Evolutionary conservation across 2,888 invertebrate species (phyloP), one percentile per base, ranked within the genome.

Genomic region (Chrysolina oricalcia): DNA sequence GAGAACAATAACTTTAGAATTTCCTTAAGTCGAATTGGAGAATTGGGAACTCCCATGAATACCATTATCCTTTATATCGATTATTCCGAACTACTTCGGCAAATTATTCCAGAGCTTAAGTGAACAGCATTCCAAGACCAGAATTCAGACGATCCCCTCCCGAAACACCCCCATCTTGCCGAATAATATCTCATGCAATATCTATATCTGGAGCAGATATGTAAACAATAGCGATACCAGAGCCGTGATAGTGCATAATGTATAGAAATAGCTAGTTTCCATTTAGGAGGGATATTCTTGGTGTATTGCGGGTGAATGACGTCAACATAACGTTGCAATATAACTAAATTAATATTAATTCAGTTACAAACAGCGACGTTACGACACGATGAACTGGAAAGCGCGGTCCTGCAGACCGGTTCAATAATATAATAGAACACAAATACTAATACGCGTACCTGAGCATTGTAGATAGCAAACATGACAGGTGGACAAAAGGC

Each of bases 271-370:
- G 77, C 75, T 77, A 43, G 79, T 77, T 80, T 78, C 79, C 77
- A 81, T 81, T 80, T 78, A 76, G 78, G 72, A 69, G 65, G 78
- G 70, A 76, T 77, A 79, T 80, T 78, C 80, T 81, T 80, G 75
- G 59, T 73, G 70, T 68, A 72, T 69, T 72, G 72, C 67, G 11
- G 40, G 64, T 72, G 64, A 69, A 72, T 62, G 50, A 50, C 65
- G 75, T 23, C 53, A 53, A 77, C 80, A 79, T 76, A 76, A 75
- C 74, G 74, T 78, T 71, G 80, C 78, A 81, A 79, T 82, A 80
- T 81, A 82, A 81, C 82, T 78, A 81, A 83, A 83, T 83, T 83
- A 82, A 83, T 83, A 83, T 82, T 83, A 81, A 83, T 80, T 76
- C 80, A 74, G 77, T 77, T 78, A 78, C 78, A 80, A 79, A 64